Evolutionary conservation across 2,797 vertebrate genomes (phyloP).

Genomic region (Scarus forsteni): DNA sequence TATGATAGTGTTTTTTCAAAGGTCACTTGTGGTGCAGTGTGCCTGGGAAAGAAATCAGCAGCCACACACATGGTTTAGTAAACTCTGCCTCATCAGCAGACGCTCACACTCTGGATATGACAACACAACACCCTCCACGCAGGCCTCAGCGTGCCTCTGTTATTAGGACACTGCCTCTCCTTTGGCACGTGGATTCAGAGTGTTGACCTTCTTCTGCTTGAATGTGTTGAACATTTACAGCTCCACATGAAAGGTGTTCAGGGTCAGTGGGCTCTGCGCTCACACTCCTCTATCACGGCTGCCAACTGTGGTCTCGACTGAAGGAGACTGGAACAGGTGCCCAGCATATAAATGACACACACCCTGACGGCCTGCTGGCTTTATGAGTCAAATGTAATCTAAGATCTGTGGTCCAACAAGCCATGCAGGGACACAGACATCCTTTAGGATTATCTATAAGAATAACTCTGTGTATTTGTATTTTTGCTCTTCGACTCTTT

Average conservation of each 20-base stretch:
- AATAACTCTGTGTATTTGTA: background rate
- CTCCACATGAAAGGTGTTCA: slow-evolving; percentile 9
- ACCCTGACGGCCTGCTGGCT: background rate
- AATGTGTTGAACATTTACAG: slow-evolving; percentile 18
- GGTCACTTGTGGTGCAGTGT: background rate
- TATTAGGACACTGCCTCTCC: background rate
- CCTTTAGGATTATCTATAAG: background rate
- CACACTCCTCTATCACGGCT: background rate
- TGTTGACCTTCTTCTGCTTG: background rate
- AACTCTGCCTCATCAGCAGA: background rate
- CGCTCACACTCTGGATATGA: background rate
- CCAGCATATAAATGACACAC: background rate
- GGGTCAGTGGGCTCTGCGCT: background rate
- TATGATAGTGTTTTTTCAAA: background rate
- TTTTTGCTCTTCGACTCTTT: too few species aligned
- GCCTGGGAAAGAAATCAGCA: background rate
- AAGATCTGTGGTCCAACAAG: background rate
- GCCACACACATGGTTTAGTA: background rate
- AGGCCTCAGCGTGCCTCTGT: background rate
- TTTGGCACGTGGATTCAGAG: slow-evolving; percentile 6
- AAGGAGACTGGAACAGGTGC: background rate
- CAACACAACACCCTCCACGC: background rate
- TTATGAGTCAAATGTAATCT: background rate
- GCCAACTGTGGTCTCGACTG: background rate
- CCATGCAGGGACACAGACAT: background rate